These are phyloP conservation scores for Sinohyriopsis cumingii DNA, from an alignment of 2,888 invertebrate genomes.

Conservation along the genomic window DNA sequence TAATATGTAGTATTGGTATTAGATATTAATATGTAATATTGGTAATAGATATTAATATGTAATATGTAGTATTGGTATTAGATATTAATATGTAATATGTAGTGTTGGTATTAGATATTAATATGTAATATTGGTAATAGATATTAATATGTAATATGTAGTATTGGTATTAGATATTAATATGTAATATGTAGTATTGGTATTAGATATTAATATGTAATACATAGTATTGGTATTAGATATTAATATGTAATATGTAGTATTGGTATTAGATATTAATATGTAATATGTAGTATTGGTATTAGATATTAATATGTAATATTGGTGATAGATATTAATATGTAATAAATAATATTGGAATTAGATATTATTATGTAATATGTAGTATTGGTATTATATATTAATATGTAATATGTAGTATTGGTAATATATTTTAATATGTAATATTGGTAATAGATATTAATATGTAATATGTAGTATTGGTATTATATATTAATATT, in stretches of 20 bases:
- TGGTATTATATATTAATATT: neutral
- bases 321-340: neutral
- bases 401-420: no score
- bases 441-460: no score
- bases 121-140: neutral
- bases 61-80: no score
- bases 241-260: neutral
- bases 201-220: neutral
- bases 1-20: neutral
- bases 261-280: neutral
- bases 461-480: no score
- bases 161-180: neutral
- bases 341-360: neutral
- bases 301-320: neutral
- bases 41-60: no score
- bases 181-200: neutral
- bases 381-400: neutral
- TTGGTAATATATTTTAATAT: neutral
- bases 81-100: neutral
- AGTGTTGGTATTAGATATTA: neutral
- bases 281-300: neutral
- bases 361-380: neutral
- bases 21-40: neutral
- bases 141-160: neutral
- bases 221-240: neutral